Base-by-base conservation (phyloP, 1,140 invertebrate species). In the Camponotus floridanus region DNA sequence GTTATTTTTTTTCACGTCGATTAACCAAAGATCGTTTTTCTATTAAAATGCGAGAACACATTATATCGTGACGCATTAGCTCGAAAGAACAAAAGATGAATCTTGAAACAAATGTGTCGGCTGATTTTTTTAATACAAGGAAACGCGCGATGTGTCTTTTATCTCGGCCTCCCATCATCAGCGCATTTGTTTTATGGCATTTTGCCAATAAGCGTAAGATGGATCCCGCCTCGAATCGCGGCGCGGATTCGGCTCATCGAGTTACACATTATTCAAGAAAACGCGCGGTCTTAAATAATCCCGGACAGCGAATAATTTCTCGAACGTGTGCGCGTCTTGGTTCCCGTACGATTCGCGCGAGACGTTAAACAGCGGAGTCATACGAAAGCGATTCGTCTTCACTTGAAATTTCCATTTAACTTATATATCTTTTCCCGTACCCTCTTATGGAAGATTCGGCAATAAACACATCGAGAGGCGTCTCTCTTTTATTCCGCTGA, bases 181-280 rank as follows among this genome's bases (percentile, higher is more conserved):
- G 39, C 79, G 39, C 68, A 45, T 74, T 51, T 39, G 79, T 74
- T 83, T 74, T 62, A 51, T 74, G 79, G 79, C 79, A 48, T 48
- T 74, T 62, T 7, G 79, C 79, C 79, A 83, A 83, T 83, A 83
- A 83, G 68, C 68, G 68, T 83, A 83, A 83, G 79, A 83, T 83
- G 79, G 79, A 83, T 83, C 79, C 57, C 68, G 31, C 68, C 68
- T 83, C 55, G 26, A 83, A 73, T 26, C 79, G 57, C 61, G 51
- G 55, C 79, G 55, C 79, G 68, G 79, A 73, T 83, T 83, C 79
- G 79, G 55, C 79, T 83, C 79, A 83, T 83, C 79, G 79, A 83
- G 68, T 83, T 74, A 62, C 79, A 83, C 79, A 83, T 83, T 83
- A 83, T 83, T 83, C 79, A 83, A 73, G 79, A 83, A 83, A 83